Percentiles rank a stretch among this genome's conserved stretches.
These are phyloP conservation scores for Eospalax fontanierii DNA, from an alignment of 2,797 vertebrate species.

Conservation along the genomic window DNA sequence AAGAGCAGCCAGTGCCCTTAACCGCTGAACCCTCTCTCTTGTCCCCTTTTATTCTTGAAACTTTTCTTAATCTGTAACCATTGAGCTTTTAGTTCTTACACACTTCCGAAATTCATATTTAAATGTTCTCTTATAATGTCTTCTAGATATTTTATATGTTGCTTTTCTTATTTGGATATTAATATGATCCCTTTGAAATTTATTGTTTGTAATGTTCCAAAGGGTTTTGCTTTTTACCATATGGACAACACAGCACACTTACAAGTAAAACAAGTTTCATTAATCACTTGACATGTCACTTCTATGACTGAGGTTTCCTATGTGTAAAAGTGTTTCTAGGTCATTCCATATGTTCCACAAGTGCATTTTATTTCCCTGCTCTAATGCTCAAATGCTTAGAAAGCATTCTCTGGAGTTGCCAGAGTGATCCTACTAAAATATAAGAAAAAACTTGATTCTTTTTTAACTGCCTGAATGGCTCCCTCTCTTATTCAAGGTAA, in stretches of 20 bases:
- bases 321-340: background rate
- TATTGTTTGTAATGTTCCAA: background rate
- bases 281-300: background rate
- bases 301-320: background rate
- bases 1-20: no score
- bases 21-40: no score
- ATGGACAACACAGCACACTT: background rate
- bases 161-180: background rate
- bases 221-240: background rate
- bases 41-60: no score
- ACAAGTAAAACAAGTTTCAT: background rate
- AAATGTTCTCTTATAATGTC: background rate
- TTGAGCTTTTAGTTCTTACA: background rate
- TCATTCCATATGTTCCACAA: background rate
- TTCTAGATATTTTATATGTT: conserved; percentile 41
- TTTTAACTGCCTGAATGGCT: background rate
- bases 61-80: background rate
- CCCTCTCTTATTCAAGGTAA: no score
- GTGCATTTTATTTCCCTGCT: background rate
- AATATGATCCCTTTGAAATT: background rate
- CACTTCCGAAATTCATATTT: background rate
- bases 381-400: no score
- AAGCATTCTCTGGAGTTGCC: background rate
- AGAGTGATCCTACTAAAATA: conserved; percentile 30
- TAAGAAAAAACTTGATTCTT: background rate